phyloP scores from a whole-genome alignment of 2,113 vertebrate genomes.

The Emydura subglobosa region DNA sequence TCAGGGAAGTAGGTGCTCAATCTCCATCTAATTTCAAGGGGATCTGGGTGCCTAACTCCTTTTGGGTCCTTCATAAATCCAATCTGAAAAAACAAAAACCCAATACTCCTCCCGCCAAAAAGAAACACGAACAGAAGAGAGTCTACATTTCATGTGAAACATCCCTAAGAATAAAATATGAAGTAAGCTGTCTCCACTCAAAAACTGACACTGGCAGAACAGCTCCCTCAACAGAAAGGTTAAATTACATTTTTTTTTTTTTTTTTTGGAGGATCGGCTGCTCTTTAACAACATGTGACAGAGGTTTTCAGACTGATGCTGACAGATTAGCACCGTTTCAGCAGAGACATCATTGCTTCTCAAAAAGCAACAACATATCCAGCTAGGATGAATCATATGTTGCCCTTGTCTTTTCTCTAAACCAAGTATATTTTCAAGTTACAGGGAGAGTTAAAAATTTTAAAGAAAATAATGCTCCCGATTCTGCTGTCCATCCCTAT shows the following conservation, averaged over 20 bases:
- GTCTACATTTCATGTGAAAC: not conserved
- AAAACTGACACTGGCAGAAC: not conserved
- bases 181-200: not conserved
- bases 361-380: not conserved
- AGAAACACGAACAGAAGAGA: not conserved
- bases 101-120: accelerated
- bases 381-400: not conserved
- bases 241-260: not conserved
- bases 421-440: conserved; percentile 10
- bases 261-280: not conserved
- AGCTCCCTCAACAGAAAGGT: not conserved
- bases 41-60: not conserved
- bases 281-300: not conserved
- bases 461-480: conserved; percentile 18
- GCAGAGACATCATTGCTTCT: not conserved
- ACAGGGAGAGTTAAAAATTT: not conserved
- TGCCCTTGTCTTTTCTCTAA: conserved; percentile 7
- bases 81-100: not conserved
- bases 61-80: not conserved
- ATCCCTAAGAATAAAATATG: not conserved
- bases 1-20: not conserved
- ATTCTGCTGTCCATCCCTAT: conserved; percentile 29
- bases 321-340: not conserved
- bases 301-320: not conserved
- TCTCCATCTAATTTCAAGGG: not conserved